Evolutionary conservation across 2,797 vertebrate genomes (phyloP).

Genomic region (Fringilla coelebs): DNA sequence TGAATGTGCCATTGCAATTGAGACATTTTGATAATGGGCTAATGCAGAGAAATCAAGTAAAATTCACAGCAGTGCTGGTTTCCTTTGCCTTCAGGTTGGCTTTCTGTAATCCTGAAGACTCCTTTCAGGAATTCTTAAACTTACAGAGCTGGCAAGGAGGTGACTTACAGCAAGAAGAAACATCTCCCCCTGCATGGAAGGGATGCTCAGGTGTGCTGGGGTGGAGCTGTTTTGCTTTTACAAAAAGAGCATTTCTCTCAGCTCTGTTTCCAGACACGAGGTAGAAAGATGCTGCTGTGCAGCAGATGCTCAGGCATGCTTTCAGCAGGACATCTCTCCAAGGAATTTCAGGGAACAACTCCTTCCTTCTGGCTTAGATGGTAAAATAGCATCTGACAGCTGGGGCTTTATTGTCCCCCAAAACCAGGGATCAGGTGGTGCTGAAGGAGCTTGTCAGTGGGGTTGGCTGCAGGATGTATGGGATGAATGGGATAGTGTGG

Average conservation of each 20-base stretch:
- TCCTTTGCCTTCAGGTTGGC: not conserved
- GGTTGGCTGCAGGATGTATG: not conserved
- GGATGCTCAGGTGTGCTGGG: not conserved
- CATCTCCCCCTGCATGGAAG: not conserved
- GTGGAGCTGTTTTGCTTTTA: not conserved
- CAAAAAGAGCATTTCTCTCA: not conserved
- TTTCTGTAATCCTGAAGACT: not conserved
- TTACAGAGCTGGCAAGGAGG: not conserved
- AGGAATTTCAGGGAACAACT: not conserved
- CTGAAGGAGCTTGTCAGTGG: not conserved
- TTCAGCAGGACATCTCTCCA: not conserved
- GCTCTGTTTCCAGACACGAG: not conserved
- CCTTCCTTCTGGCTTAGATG: not conserved
- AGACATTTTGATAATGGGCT: not conserved
- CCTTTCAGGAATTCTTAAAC: not conserved
- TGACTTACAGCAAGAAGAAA: not conserved
- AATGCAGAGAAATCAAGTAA: not conserved
- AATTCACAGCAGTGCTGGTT: not conserved
- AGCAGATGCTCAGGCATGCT: not conserved
- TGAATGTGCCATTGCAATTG: not conserved
- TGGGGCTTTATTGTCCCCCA: not conserved
- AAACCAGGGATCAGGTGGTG: accelerated
- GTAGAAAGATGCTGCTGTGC: not conserved
- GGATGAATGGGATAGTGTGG: not conserved
- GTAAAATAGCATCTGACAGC: not conserved